These are phyloP conservation scores for Idaea dimidiata DNA, from an alignment of 2,888 invertebrate species.

Conservation along the genomic window DNA sequence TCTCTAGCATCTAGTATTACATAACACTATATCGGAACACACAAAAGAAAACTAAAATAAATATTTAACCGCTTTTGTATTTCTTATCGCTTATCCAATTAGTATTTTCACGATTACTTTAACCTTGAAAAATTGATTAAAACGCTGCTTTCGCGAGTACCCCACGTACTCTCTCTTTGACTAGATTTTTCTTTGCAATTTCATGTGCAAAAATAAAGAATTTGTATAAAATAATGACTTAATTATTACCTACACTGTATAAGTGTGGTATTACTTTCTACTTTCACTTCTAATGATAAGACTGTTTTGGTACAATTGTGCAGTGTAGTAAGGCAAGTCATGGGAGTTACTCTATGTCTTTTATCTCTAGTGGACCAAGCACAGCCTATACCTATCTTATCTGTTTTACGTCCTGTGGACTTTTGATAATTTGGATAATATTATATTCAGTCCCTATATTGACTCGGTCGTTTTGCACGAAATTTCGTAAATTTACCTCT, in stretches of 20 bases:
- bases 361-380: neutral
- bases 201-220: neutral
- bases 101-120: neutral
- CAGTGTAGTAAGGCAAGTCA: constrained; percentile 12
- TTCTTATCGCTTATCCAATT: neutral
- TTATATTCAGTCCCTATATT: neutral
- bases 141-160: neutral
- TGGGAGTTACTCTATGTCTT: neutral
- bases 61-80: constrained; percentile 1
- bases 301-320: constrained; percentile 39
- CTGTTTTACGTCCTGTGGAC: neutral
- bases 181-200: neutral
- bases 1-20: constrained; percentile 5
- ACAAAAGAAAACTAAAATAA: neutral
- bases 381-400: neutral
- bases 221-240: constrained; percentile 8
- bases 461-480: too few species aligned
- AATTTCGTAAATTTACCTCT: too few species aligned
- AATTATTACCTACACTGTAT: neutral
- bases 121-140: neutral
- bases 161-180: neutral
- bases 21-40: neutral
- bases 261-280: constrained; percentile 52
- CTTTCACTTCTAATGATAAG: constrained; percentile 53
- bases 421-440: neutral